Percentiles rank a stretch among this genome's conserved stretches.
Evolutionary conservation across 2,797 vertebrate species (phyloP).

Genomic region (Gallinago nigripennis): DNA sequence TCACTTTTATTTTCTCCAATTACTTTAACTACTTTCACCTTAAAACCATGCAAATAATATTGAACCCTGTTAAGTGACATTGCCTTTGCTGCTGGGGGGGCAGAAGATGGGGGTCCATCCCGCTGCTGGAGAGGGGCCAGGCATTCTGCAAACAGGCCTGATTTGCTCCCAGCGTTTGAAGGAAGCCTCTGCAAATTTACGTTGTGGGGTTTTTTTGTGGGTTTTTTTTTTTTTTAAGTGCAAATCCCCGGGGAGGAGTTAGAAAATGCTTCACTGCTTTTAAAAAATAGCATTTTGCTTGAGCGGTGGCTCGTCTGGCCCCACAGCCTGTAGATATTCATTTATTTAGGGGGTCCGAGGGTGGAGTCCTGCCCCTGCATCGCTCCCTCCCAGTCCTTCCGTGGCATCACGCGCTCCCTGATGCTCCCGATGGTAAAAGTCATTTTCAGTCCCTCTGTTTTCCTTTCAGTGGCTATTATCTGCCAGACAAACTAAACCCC

Average conservation of each 20-base stretch:
- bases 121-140: rapidly evolving
- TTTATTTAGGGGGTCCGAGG: not conserved
- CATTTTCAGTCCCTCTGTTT: not conserved
- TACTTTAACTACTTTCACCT: not conserved
- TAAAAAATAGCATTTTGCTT: not conserved
- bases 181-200: not conserved
- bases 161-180: not conserved
- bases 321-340: rapidly evolving
- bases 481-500: not conserved
- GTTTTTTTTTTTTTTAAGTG: not conserved
- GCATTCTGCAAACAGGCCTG: not conserved
- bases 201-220: not conserved
- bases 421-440: not conserved
- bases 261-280: slow-evolving; percentile 32
- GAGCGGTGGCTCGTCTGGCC: not conserved
- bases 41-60: not conserved
- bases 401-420: rapidly evolving
- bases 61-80: not conserved
- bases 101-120: not conserved
- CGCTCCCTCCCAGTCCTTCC: rapidly evolving
- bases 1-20: not conserved
- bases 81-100: not conserved
- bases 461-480: not conserved
- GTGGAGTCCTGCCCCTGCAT: not conserved
- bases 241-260: not conserved